A percentile compares a stretch with the other conserved stretches of the same genome.
These are phyloP conservation scores for Cochlearius cochlearius DNA, from an alignment of 2,113 vertebrate species.

Conservation along the genomic window DNA sequence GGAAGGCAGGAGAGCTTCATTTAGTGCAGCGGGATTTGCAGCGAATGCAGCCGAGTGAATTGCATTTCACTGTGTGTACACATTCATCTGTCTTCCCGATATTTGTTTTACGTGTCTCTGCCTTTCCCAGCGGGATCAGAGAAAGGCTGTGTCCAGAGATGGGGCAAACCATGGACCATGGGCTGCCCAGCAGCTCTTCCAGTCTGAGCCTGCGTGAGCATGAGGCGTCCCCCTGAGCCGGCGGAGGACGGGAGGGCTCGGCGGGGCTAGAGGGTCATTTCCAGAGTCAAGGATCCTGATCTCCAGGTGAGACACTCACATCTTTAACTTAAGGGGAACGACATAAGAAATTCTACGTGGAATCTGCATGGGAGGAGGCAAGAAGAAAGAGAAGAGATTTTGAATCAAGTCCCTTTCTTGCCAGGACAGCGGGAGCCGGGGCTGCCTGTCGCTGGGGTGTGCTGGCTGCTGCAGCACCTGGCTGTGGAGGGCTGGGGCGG, in stretches of 20 bases:
- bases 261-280: neutral
- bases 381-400: neutral
- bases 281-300: neutral
- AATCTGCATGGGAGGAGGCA: neutral
- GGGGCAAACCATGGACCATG: neutral
- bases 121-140: neutral
- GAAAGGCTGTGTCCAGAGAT: neutral
- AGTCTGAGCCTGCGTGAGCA: neutral
- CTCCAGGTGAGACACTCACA: neutral
- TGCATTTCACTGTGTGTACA: slow-evolving; percentile 9
- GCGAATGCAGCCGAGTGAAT: neutral
- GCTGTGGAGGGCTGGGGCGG: neutral
- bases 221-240: neutral
- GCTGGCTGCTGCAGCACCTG: neutral
- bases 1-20: slow-evolving; percentile 58
- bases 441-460: neutral
- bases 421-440: neutral
- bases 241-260: neutral
- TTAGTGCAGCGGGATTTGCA: slow-evolving; percentile 54
- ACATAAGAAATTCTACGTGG: neutral
- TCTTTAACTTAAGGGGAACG: neutral
- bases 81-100: slow-evolving; percentile 12
- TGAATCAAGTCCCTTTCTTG: neutral
- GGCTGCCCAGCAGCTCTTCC: neutral
- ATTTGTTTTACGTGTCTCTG: neutral